phyloP scores from a whole-genome alignment of 2,797 vertebrate genomes.

The Anguilla obscura region DNA sequence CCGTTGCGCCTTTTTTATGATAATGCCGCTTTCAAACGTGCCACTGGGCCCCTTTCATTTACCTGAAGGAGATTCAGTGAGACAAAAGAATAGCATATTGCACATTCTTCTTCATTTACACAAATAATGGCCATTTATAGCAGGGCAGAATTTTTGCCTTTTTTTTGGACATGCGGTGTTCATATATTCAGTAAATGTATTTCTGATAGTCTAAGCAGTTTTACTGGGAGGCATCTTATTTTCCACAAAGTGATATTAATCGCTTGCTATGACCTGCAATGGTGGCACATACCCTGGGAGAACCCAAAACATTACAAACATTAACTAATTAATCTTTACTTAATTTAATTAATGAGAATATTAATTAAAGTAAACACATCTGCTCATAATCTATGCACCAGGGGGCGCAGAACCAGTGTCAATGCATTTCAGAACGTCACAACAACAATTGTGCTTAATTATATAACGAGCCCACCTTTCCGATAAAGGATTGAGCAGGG shows the following conservation, averaged over 20 bases:
- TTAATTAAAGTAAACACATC: background rate
- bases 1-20: slow-evolving; percentile 38
- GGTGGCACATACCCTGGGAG: background rate
- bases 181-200: background rate
- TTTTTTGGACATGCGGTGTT: background rate
- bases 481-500: background rate
- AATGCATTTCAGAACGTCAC: background rate
- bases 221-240: background rate
- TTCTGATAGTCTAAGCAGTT: background rate
- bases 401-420: background rate
- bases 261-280: background rate
- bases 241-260: background rate
- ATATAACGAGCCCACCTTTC: background rate
- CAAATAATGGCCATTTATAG: no score
- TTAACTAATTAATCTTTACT: no score
- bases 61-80: background rate
- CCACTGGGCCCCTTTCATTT: background rate
- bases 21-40: background rate
- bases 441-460: background rate
- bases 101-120: background rate
- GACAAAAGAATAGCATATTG: background rate
- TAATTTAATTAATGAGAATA: no score
- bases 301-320: background rate
- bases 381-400: background rate
- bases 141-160: background rate